Base-by-base conservation (phyloP, 2,113 vertebrate species). In the Pandion haliaetus region DNA sequence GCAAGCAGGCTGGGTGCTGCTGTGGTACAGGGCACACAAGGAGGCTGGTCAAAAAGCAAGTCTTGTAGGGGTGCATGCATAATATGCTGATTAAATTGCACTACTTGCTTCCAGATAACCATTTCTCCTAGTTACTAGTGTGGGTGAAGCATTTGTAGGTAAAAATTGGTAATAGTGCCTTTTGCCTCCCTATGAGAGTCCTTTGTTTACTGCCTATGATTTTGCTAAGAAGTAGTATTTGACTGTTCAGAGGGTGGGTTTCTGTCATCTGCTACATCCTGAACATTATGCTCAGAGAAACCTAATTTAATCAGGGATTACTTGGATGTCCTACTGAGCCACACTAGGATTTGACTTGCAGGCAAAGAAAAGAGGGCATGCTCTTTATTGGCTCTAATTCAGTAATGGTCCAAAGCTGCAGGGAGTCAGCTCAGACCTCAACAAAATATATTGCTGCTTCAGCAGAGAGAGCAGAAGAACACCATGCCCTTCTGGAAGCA, bases 231-330 rank as follows among this genome's bases (percentile, higher is more conserved):
- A 70, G 77, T 34, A 38, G 16, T 20, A 63, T 78, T 45, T 77
- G 59, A 76, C n/a, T 92, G 50, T 81, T 90, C 34, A 40, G 42
- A 42, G 40, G 26, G 47, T 84, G 29, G 20, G 40, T 58, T 88
- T 79, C 16, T 96, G 67, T 58, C 88, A 59, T 81, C 71, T 9
- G n/a, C 62, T 86, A 45, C 29, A 66, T 70, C 31, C 50, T 90
- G 74, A 71, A 54, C 0, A 1, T 44, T 83, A 55, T 92, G 63
- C 76, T 82, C 50, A 70, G 79, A 86, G 74, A 94, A 90, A 86
- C 74, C 58, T 88, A 77, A 90, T 93, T 93, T 93, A 83, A 90
- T 90, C 74, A 63, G 79, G 76, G 34, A 71, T 95, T 96, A 94
- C 29, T 74, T 62, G 58, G 54, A 58, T 70, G 62, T 80, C 79